Evolutionary conservation across 2,797 vertebrate genomes (phyloP).

Genomic region (Anguilla marmorata): DNA sequence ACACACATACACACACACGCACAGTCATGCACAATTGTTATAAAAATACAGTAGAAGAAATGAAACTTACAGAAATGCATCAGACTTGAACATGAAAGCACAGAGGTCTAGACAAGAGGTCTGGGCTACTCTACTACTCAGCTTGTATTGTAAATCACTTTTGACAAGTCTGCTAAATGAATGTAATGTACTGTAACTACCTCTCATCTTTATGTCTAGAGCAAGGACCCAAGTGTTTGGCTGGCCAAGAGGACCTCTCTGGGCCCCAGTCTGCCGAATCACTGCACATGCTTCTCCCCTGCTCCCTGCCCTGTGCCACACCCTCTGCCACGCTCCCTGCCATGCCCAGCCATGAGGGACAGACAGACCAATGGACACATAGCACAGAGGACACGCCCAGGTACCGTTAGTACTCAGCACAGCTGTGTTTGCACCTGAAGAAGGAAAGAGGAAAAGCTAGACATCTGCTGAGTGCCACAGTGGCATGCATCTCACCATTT

Average conservation of each 20-base stretch:
- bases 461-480: not conserved
- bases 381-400: conserved; percentile 23
- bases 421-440: not conserved
- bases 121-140: not conserved
- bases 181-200: not conserved
- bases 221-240: conserved; percentile 36
- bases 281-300: conserved; percentile 34
- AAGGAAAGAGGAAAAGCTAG: not conserved
- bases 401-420: not conserved
- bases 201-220: conserved; percentile 45
- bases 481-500: not conserved
- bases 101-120: not conserved
- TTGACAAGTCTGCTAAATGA: not conserved
- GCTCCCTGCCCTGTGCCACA: not conserved
- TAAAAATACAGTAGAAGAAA: not conserved
- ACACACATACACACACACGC: not conserved
- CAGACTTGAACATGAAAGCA: not conserved
- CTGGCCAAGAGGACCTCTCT: conserved; percentile 39
- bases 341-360: not conserved
- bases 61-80: not conserved
- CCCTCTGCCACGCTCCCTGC: not conserved
- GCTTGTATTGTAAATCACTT: not conserved
- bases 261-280: conserved; percentile 25
- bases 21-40: not conserved
- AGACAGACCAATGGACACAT: not conserved